These are phyloP conservation scores for Syngnathus typhle DNA, from an alignment of 2,113 vertebrate species.

Conservation along the genomic window DNA sequence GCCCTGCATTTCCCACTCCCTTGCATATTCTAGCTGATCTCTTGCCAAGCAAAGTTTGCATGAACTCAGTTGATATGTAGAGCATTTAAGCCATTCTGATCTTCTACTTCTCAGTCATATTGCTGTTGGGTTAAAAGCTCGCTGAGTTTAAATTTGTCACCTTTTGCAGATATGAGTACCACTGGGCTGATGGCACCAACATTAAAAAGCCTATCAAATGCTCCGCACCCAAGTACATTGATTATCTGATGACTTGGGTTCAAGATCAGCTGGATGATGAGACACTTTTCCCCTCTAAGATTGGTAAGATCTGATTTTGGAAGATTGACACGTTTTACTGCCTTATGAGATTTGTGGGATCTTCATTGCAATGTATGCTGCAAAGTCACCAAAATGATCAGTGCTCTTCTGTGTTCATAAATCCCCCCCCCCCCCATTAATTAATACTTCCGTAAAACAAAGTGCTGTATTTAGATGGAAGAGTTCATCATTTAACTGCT, in stretches of 20 bases:
- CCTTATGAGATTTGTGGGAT: neutral
- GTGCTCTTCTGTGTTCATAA: neutral
- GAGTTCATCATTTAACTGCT: neutral
- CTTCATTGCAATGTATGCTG: neutral
- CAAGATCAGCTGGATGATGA: conserved; percentile 97
- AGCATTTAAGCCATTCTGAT: neutral
- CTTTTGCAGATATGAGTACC: conserved; percentile 85
- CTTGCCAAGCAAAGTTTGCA: conserved; percentile 3
- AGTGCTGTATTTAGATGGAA: neutral
- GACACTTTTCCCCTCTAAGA: conserved; percentile 96
- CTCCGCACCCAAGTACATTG: conserved; percentile 94
- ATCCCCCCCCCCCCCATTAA: too few relatives aligned
- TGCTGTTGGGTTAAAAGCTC: neutral
- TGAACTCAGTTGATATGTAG: neutral
- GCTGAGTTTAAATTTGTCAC: neutral
- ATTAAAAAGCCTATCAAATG: conserved; percentile 98
- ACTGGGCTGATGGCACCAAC: conserved; percentile 97
- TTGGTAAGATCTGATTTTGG: conserved; percentile 71
- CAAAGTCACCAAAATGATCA: neutral
- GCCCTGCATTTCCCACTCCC: conserved; percentile 17
- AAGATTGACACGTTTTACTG: neutral
- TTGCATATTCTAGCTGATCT: conserved; percentile 14
- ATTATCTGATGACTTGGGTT: conserved; percentile 98
- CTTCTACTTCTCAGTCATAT: neutral
- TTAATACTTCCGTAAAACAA: neutral